phyloP scores from a whole-genome alignment of 2,113 vertebrate genomes.

The Vidua macroura region DNA sequence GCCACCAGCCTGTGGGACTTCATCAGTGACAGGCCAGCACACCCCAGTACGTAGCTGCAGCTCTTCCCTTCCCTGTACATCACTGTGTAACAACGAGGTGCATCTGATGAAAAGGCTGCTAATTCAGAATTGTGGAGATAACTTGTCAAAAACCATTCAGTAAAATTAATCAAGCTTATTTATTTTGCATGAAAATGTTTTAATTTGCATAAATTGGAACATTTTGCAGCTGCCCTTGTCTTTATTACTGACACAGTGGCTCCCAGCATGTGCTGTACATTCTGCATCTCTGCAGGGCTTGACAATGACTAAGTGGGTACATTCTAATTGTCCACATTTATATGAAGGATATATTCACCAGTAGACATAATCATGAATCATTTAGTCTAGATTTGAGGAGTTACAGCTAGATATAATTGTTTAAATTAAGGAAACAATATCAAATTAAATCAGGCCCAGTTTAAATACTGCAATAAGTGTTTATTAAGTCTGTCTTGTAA shows the following conservation, averaged over 20 bases:
- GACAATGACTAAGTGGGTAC: conserved; percentile 61
- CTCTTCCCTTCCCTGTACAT: background rate
- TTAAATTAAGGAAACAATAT: conserved; percentile 46
- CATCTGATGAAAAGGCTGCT: conserved; percentile 9
- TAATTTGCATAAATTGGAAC: conserved; percentile 63
- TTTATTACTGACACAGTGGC: conserved; percentile 25
- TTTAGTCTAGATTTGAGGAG: conserved; percentile 42
- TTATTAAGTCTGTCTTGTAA: conserved; percentile 44
- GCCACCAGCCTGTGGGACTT: background rate
- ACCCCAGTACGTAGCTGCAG: background rate
- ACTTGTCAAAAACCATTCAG: conserved; percentile 37
- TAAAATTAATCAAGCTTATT: conserved; percentile 56
- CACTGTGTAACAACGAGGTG: background rate
- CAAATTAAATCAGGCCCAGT: conserved; percentile 29
- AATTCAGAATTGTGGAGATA: conserved; percentile 20
- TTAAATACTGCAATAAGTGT: conserved; percentile 43
- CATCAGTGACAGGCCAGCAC: background rate
- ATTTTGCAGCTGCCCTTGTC: conserved; percentile 58
- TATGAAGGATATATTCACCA: conserved; percentile 50
- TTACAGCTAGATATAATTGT: conserved; percentile 31
- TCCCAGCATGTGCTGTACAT: conserved; percentile 36
- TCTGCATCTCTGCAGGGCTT: conserved; percentile 48
- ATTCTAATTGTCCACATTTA: conserved; percentile 58
- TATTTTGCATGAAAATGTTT: conserved; percentile 61
- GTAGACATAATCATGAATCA: conserved; percentile 59